These are phyloP conservation scores for Rhorus exstirpatorius DNA, from an alignment of 2,888 invertebrate species.

Conservation along the genomic window DNA sequence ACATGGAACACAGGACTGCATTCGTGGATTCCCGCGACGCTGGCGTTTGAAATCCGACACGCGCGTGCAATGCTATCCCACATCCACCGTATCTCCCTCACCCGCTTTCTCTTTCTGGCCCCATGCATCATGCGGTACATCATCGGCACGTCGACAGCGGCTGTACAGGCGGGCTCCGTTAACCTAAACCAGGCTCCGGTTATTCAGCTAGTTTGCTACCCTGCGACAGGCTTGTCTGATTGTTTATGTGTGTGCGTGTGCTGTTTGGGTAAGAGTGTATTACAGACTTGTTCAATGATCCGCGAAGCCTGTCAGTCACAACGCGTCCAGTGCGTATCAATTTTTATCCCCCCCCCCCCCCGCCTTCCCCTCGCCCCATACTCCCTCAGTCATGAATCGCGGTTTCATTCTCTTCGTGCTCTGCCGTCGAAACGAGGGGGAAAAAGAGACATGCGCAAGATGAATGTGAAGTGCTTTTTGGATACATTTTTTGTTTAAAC, in stretches of 20 bases:
- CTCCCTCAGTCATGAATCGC: not conserved
- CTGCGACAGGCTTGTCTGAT: conserved; percentile 76
- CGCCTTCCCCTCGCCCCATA: no score
- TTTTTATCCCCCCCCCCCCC: conserved; percentile 52
- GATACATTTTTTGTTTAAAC: no score
- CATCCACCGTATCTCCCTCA: not conserved
- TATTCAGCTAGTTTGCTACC: conserved; percentile 67
- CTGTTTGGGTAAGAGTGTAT: conserved; percentile 54
- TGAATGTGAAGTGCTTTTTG: not conserved
- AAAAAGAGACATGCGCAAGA: not conserved
- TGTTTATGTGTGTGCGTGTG: not conserved
- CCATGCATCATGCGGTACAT: conserved; percentile 78
- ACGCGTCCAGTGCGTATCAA: conserved; percentile 62
- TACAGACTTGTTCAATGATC: conserved; percentile 77
- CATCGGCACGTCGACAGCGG: conserved; percentile 73
- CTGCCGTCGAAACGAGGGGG: conserved; percentile 1
- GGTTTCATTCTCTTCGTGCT: conserved; percentile 9
- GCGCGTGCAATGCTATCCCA: conserved; percentile 60
- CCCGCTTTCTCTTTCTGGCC: conserved; percentile 18
- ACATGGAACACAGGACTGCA: conserved; percentile 79
- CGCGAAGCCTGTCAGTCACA: conserved; percentile 78
- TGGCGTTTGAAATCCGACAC: conserved; percentile 79
- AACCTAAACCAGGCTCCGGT: conserved; percentile 76
- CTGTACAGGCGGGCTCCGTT: conserved; percentile 72
- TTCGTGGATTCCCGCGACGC: conserved; percentile 76